Conservation (phyloP, 2,113 vertebrate species). For the Mustela nigripes region DNA sequence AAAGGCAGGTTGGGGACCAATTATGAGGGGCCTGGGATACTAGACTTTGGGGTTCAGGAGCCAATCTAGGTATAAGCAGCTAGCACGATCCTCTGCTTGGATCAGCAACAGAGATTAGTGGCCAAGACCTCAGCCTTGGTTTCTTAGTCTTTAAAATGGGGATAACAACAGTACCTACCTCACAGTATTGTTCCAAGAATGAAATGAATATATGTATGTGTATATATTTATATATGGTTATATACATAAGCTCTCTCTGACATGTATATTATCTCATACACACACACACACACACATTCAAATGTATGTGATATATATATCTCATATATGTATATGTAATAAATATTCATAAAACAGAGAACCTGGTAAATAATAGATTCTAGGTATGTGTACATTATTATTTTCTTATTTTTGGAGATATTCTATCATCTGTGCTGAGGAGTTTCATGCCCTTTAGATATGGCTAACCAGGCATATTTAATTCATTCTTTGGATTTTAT, state of each 20-base stretch:
- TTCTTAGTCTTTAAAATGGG: constrained; percentile 14
- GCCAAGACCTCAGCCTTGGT: not conserved
- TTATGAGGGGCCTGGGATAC: not conserved
- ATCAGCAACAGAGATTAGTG: not conserved
- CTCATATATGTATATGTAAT: not conserved
- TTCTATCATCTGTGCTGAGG: not conserved
- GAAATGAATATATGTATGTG: not conserved
- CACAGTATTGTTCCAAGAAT: not conserved
- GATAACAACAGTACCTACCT: not conserved
- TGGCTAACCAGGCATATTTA: not conserved
- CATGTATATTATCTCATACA: not conserved
- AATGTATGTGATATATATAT: not conserved
- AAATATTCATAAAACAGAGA: not conserved
- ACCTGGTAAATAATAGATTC: not conserved
- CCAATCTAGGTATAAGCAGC: not conserved
- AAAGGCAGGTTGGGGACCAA: not conserved
- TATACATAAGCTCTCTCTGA: not conserved
- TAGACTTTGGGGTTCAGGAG: not conserved
- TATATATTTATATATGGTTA: not conserved
- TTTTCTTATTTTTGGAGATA: constrained; percentile 42
- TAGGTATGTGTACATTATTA: not conserved
- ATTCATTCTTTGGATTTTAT: constrained; percentile 48
- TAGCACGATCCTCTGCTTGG: not conserved
- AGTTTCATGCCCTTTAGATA: constrained; percentile 27
- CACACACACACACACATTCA: no score